phyloP scores from a whole-genome alignment of 2,888 invertebrate species.

The Cosmia pyralina region DNA sequence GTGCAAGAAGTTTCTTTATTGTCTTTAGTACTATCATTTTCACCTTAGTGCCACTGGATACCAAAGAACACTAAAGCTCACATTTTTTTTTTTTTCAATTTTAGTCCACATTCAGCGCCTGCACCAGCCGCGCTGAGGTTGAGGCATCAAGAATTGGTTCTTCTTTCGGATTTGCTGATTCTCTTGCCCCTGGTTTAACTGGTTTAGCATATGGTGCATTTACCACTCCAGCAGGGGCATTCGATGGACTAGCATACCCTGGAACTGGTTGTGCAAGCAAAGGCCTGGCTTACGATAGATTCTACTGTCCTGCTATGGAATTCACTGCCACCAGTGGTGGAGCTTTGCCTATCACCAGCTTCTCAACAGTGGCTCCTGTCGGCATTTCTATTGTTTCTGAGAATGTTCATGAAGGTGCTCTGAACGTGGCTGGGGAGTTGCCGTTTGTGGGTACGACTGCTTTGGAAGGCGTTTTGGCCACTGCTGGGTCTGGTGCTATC shows the following conservation, averaged over 20 bases:
- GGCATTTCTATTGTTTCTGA: constrained; percentile 57
- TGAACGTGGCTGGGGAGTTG: constrained; percentile 70
- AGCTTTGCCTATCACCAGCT: constrained; percentile 38
- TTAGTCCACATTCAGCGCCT: constrained; percentile 39
- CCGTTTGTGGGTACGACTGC: constrained; percentile 72
- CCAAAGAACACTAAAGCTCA: not conserved
- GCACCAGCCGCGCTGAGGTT: constrained; percentile 7
- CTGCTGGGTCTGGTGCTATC: constrained; percentile 72
- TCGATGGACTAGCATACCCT: constrained; percentile 5
- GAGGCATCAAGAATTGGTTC: constrained; percentile 22
- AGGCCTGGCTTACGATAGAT: constrained; percentile 18
- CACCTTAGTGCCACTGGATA: not conserved
- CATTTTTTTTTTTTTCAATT: not conserved
- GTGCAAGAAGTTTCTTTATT: too few relatives aligned
- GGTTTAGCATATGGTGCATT: constrained; percentile 3
- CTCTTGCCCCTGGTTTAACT: not conserved
- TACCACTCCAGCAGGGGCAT: too few relatives aligned
- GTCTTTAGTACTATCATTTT: too few relatives aligned
- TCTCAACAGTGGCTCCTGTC: constrained; percentile 13
- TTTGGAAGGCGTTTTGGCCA: constrained; percentile 73
- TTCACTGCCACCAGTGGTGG: constrained; percentile 51
- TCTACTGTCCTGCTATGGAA: constrained; percentile 1
- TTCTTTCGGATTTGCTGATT: constrained; percentile 17
- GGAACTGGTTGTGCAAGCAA: constrained; percentile 1
- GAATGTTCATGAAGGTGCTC: constrained; percentile 56